phyloP scores from a whole-genome alignment of 2,888 invertebrate species.

The Polyommatus icarus region DNA sequence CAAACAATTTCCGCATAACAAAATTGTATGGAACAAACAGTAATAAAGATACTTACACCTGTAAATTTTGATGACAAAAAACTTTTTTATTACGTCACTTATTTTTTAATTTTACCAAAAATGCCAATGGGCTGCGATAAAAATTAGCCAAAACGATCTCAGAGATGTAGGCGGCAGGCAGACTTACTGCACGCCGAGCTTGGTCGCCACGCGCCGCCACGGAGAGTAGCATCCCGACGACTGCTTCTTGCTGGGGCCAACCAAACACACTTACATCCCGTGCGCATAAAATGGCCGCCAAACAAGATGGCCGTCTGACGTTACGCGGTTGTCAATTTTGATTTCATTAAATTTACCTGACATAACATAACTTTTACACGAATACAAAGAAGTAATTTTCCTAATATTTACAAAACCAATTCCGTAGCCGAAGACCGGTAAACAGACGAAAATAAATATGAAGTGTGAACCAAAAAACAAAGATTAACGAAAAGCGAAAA shows the following conservation, averaged over 20 bases:
- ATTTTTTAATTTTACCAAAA: neutral
- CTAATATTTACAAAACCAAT: neutral
- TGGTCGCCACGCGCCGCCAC: conserved; percentile 96
- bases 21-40: no score
- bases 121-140: conserved; percentile 35
- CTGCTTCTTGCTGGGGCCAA: conserved; percentile 83
- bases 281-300: conserved; percentile 32
- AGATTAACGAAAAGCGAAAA: conserved; percentile 49
- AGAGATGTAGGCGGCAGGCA: conserved; percentile 35
- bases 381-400: neutral
- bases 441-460: conserved; percentile 20
- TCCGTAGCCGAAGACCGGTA: neutral
- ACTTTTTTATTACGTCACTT: no score
- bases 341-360: neutral
- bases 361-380: neutral
- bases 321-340: neutral
- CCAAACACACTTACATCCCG: conserved; percentile 42
- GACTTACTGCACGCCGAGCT: conserved; percentile 97
- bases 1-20: no score
- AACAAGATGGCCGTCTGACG: conserved; percentile 7
- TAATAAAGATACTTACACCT: no score
- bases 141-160: conserved; percentile 38
- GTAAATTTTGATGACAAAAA: no score
- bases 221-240: conserved; percentile 90
- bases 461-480: conserved; percentile 28